Evolutionary conservation across 1,140 invertebrate genomes (phyloP), one percentile per base, ranked within the genome.

Genomic region (Leptinotarsa undecemlineata): DNA sequence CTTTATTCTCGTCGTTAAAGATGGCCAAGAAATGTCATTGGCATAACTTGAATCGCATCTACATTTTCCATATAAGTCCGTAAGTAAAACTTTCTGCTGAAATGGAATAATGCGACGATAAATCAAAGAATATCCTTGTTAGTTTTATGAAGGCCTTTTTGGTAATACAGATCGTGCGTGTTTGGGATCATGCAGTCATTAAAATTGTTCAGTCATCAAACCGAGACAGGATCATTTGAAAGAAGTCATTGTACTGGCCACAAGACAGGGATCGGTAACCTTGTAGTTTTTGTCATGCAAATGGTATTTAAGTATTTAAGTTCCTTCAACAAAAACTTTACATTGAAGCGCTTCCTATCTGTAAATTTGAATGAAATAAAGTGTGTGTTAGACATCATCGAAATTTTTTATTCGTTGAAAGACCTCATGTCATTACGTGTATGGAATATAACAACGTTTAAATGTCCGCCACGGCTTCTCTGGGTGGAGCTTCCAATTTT

Each of bases 151-250:
- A 57, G 14, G 51, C 51, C 51, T 17, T 57, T 57, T 57, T 57
- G 51, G n/a, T 33, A 33, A 33, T 33, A 33, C 6, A 33, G 33
- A 33, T 33, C 33, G 33, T 33, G 1, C 33, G 33, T 33, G 33
- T 33, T 33, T 33, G 51, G n/a, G 51, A 4, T 17, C 14, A 17
- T 17, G n/a, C n/a, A 57, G 1, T 57, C 51, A 57, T 57, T 57
- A 57, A 51, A 57, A 57, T 57, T 57, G 51, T 57, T 57, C 51
- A 57, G 51, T 57, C 51, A 57, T 57, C 51, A 33, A 33, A 33
- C 33, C 33, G 33, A 33, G 51, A 17, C n/a, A 17, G 51, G n/a
- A 57, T n/a, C n/a, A 57, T 57, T 57, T 57, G 51, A 57, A 57
- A 57, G 51, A 57, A 57, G 51, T 57, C 51, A 57, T 57, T 57